Base-by-base conservation (phyloP, 2,113 vertebrate species). In the Probosciger aterrimus region DNA sequence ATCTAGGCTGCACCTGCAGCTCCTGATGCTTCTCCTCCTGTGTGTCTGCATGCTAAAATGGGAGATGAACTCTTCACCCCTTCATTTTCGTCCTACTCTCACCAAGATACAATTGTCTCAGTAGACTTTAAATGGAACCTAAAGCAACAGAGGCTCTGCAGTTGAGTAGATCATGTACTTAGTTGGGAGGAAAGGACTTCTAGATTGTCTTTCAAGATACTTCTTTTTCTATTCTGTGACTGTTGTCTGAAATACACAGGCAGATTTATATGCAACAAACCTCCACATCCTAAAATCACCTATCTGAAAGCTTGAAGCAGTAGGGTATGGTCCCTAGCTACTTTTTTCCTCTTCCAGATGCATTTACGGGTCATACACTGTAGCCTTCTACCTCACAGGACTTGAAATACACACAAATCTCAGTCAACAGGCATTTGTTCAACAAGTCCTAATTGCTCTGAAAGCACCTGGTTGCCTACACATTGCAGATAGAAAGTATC, bases 81-180 rank as follows among this genome's bases (percentile, higher is more conserved):
- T 53, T 82, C 53, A 73, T 33, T 76, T 82, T 86, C 12, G 24
- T 65, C 19, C 2, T 41, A 39, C 80, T 79, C 73, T 60, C 39
- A 76, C 65, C 3, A 30, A 93, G 90, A 86, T 75, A 93, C 77
- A 85, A 93, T 37, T 2, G 86, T 94, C 93, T 92, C 95, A 17
- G 91, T 60, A 92, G 92, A 96, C 73, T 90, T 92, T 86, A 94
- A 97, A 96, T 95, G 89, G 89, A 95, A 79, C 35, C 22, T 63
- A 60, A 52, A 91, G 87, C 69, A 95, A 43, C 50, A 82, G 69
- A 92, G 77, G 65, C 46, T 86, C 57, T 70, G 68, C 49, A 78
- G 82, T 31, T 1, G 1, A 88, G 82, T 24, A 86, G 59, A 55
- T 76, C n/a, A n/a, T 39, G 14, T 77, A 69, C 69, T 93, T 86